Base-by-base conservation (phyloP, 2,113 vertebrate species). In the Sander lucioperca region DNA sequence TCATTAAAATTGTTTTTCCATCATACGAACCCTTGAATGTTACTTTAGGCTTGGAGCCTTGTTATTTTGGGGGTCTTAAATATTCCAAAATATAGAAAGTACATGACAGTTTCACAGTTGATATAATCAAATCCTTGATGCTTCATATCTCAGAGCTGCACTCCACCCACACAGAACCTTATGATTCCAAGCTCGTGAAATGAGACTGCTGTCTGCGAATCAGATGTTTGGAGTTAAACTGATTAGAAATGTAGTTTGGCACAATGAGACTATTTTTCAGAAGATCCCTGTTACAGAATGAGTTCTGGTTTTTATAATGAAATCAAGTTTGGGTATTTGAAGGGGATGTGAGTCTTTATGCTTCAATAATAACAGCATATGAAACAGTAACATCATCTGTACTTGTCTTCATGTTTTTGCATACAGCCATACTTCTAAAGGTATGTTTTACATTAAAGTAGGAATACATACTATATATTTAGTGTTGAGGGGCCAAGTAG, bases 141-240 rank as follows among this genome's bases (percentile, higher is more conserved):
- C 56, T 71, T 23, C 10, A 33, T 13, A 47, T 73, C 70, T 74
- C 36, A 51, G 59, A 25, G 74, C 54, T 71, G 53, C 48, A 7
- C 68, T 72, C 76, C 78, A 54, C 81, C 86, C 81, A 88, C 77
- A 72, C 64, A 79, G 18, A 74, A 75, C 25, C 74, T 56, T 59
- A 47, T 16, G 36, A 75, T 56, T 80, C 68, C 65, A 65, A 57
- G 19, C 58, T 57, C 75, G 59, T 80, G 69, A 70, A 82, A 74
- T 74, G 59, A 77, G 25, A 61, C 75, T 63, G 72, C 76, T 70
- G 71, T 72, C 70, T 78, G 61, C 27, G 67, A 66, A 54, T 87
- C 56, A 68, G 39, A 68, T 75, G 77, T 73, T 63, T 59, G 53
- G 58, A 81, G 80, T 72, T 72, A 62, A 74, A 80, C 53, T 63